phyloP scores from a whole-genome alignment of 2,888 invertebrate genomes.

The Colletes collaris region DNA sequence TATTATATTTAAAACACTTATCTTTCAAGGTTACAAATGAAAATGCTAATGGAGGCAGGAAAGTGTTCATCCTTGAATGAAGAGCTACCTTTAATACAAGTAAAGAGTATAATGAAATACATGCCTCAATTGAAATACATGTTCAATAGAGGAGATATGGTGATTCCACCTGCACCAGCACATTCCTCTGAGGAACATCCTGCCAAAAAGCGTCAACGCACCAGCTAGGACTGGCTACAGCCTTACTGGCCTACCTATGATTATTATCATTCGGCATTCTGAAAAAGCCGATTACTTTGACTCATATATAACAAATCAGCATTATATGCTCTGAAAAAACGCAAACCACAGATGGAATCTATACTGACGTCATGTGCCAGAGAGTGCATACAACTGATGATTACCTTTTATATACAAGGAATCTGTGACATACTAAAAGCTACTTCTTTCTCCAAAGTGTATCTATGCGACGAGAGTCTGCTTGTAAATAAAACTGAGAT shows the following conservation, averaged over 20 bases:
- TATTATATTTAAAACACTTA: neutral
- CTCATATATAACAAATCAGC: slow-evolving; percentile 36
- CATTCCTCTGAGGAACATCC: slow-evolving; percentile 81
- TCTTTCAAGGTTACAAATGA: slow-evolving; percentile 87
- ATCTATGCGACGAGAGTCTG: slow-evolving; percentile 45
- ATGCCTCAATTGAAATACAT: slow-evolving; percentile 95
- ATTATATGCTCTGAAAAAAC: slow-evolving; percentile 28
- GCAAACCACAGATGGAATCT: slow-evolving; percentile 32
- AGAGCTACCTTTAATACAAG: slow-evolving; percentile 91
- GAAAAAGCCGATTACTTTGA: slow-evolving; percentile 58
- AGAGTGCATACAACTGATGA: slow-evolving; percentile 39
- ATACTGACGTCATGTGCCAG: slow-evolving; percentile 46
- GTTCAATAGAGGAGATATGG: slow-evolving; percentile 85
- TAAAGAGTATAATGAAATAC: slow-evolving; percentile 92
- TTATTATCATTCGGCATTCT: slow-evolving; percentile 82
- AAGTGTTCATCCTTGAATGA: slow-evolving; percentile 89
- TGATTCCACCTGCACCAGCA: slow-evolving; percentile 77
- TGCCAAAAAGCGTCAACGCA: slow-evolving; percentile 84
- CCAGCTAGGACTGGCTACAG: slow-evolving; percentile 87
- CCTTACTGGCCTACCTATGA: slow-evolving; percentile 83
- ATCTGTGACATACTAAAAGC: slow-evolving; percentile 58
- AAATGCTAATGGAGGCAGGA: slow-evolving; percentile 90
- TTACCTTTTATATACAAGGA: slow-evolving; percentile 43
- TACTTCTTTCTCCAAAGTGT: slow-evolving; percentile 69
- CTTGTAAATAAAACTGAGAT: slow-evolving; percentile 65